Evolutionary conservation across 2,797 vertebrate species (phyloP), one percentile per base, ranked within the genome.

Genomic region (Labroides dimidiatus): DNA sequence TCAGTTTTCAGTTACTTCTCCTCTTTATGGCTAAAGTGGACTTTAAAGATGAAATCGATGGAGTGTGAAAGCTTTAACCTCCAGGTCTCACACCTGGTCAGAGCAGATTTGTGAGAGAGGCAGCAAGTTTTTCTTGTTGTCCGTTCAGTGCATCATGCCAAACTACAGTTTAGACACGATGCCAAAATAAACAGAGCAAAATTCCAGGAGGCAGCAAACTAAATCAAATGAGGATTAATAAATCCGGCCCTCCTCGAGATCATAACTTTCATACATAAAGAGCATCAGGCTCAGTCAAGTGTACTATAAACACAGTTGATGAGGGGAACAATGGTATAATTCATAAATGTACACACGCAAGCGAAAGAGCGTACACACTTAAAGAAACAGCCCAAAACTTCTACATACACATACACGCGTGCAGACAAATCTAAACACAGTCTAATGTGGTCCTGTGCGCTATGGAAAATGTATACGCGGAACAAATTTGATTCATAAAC

Each of bases 401-500:
- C 13, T 17, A 37, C 52, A 58, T 44, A 60, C 23, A 63, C 69
- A 39, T 56, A 57, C 47, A 55, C 52, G 20, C 14, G 2, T 14
- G 21, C 48, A 72, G 47, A 64, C 77, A 83, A 78, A 86, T 88
- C 81, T 86, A 93, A 89, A 91, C 82, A 90, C 65, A 67, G 80
- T 63, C 72, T 84, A 84, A 78, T 79, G 69, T 78, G 79, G 82
- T 67, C 72, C 82, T 65, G 58, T 57, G 56, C 50, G 68, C 66
- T 45, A 72, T 84, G 90, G 85, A 91, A 93, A 91, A 91, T 84
- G 87, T 87, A 90, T 89, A 91, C 16, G 84, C 85, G 77, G 88
- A 92, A 92, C 91, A 91, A 92, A 93, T 93, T 84, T 84, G 81
- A 93, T 93, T 93, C 87, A 90, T 91, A 94, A 93, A 93, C 83